These are phyloP conservation scores for Cephus runcator DNA, from an alignment of 2,888 invertebrate genomes.

Conservation along the genomic window DNA sequence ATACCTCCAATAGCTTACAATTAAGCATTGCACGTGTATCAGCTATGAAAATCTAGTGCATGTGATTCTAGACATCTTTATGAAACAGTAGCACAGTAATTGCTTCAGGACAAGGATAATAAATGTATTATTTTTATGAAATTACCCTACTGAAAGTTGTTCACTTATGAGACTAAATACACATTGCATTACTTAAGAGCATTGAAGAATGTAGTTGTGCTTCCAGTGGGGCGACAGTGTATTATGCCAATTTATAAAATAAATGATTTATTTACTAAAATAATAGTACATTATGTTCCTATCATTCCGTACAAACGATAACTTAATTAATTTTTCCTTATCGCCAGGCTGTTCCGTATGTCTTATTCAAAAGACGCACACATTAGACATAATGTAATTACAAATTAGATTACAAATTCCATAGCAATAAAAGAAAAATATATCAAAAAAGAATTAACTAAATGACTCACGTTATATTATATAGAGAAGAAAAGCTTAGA, in stretches of 20 bases:
- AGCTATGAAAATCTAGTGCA: too few species aligned
- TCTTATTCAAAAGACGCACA: background rate
- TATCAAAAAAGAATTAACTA: background rate
- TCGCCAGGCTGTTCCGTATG: background rate
- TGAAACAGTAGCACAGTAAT: too few species aligned
- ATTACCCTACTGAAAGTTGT: too few species aligned
- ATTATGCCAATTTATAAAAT: constrained; percentile 42
- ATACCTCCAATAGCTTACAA: too few species aligned
- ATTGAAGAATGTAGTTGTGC: background rate
- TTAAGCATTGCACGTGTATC: too few species aligned
- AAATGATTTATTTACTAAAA: constrained; percentile 56
- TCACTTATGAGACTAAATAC: too few species aligned
- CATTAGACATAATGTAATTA: background rate
- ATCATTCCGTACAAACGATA: constrained; percentile 40
- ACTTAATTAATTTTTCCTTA: background rate
- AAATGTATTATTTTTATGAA: too few species aligned
- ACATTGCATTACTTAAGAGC: background rate
- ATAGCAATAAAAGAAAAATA: background rate
- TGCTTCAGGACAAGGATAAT: too few species aligned
- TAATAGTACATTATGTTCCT: constrained; percentile 47
- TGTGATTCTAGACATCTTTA: too few species aligned
- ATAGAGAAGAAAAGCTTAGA: background rate
- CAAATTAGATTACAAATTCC: background rate
- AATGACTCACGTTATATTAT: background rate
- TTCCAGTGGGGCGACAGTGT: background rate